Evolutionary conservation across 1,140 invertebrate genomes (phyloP).

Genomic region (Araneus ventricosus): DNA sequence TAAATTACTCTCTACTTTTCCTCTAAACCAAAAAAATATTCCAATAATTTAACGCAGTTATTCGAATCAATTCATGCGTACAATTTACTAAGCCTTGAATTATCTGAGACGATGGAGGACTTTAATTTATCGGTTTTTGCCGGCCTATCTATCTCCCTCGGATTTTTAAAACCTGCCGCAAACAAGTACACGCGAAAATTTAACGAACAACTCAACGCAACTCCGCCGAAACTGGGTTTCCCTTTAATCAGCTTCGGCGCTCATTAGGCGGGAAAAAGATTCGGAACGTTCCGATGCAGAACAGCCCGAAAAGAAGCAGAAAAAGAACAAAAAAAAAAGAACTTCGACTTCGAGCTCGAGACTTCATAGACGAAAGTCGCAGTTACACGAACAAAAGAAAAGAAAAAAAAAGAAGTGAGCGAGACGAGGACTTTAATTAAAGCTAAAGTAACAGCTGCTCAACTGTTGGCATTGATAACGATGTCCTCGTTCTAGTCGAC

Average conservation of each 20-base stretch:
- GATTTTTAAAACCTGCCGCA: slow-evolving; percentile 46
- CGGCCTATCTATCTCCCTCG: background rate
- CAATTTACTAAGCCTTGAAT: background rate
- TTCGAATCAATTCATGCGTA: background rate
- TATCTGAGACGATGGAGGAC: background rate
- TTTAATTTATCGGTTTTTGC: too few species aligned
- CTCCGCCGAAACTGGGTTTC: background rate
- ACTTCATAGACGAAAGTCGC: slow-evolving; percentile 15
- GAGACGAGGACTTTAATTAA: slow-evolving; percentile 69
- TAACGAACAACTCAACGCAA: slow-evolving; percentile 50
- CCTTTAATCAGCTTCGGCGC: slow-evolving; percentile 51
- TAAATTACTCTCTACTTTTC: background rate
- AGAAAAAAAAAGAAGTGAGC: too few species aligned
- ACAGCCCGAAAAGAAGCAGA: background rate
- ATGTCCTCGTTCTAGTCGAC: too few species aligned
- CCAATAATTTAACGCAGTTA: background rate
- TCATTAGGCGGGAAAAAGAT: slow-evolving; percentile 40
- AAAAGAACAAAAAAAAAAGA: slow-evolving; percentile 5
- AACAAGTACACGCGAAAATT: slow-evolving; percentile 56
- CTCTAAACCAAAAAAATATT: background rate
- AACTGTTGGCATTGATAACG: slow-evolving; percentile 69
- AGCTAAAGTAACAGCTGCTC: slow-evolving; percentile 64
- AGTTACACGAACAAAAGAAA: slow-evolving; percentile 1
- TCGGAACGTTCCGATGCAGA: background rate
- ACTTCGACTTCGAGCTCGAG: background rate